These are phyloP conservation scores for Spheniscus humboldti DNA, from an alignment of 2,797 vertebrate genomes.

Conservation along the genomic window DNA sequence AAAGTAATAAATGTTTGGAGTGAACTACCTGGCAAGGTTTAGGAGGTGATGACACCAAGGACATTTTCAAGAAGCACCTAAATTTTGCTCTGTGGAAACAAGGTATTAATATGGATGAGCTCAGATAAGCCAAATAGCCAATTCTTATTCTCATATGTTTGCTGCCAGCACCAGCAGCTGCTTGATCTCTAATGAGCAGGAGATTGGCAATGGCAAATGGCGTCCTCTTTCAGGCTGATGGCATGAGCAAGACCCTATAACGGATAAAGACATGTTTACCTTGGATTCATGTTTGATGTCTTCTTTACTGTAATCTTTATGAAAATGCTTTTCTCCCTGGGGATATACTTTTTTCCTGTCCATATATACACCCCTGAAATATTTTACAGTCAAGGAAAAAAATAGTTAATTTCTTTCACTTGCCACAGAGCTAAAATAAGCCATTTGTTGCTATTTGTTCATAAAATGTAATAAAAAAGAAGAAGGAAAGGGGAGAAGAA, in stretches of 20 bases:
- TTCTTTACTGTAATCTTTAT: not conserved
- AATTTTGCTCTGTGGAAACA: not conserved
- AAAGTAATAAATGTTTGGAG: conserved; percentile 56
- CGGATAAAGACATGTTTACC: not conserved
- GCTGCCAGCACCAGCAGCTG: conserved; percentile 11
- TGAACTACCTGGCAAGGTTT: conserved; percentile 18
- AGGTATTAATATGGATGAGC: conserved; percentile 4
- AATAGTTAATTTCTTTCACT: not conserved
- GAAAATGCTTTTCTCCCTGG: not conserved
- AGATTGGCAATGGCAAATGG: not conserved
- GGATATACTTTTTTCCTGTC: not conserved
- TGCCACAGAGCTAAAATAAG: not conserved
- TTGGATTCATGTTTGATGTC: not conserved
- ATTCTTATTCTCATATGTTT: not conserved
- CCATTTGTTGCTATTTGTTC: not conserved
- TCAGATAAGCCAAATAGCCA: not conserved
- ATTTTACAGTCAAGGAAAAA: not conserved
- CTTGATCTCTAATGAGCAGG: not conserved
- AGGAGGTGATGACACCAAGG: conserved; percentile 23
- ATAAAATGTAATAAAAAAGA: not conserved
- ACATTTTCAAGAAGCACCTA: not conserved
- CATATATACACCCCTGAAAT: fast-evolving
- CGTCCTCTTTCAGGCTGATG: not conserved
- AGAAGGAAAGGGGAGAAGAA: not conserved
- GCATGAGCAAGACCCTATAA: not conserved